A percentile compares a stretch with the other conserved stretches of the same genome.
Evolutionary conservation across 2,888 invertebrate genomes (phyloP).

Genomic region (Ophraella communa): DNA sequence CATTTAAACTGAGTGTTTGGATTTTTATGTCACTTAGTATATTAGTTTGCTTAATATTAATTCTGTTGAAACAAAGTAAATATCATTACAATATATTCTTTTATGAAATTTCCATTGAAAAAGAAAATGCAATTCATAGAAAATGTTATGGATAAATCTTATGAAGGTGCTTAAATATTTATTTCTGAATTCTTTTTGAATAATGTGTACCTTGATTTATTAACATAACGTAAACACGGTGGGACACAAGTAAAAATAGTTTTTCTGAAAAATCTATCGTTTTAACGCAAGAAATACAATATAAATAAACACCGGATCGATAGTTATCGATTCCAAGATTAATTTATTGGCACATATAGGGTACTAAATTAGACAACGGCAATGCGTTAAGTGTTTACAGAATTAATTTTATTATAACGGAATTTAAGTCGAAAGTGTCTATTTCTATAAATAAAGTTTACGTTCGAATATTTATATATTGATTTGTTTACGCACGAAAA

Average conservation of each 20-base stretch:
- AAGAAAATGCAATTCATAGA: too few relatives aligned
- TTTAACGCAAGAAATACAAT: constrained; percentile 14
- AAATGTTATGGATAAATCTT: too few relatives aligned
- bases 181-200: too few relatives aligned
- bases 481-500: neutral
- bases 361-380: constrained; percentile 37
- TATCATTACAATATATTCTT: too few relatives aligned
- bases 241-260: neutral
- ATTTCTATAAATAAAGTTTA: constrained; percentile 15
- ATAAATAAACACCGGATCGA: constrained; percentile 43
- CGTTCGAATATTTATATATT: neutral
- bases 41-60: too few relatives aligned
- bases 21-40: too few relatives aligned
- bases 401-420: constrained; percentile 13
- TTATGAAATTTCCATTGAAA: too few relatives aligned
- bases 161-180: too few relatives aligned
- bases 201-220: too few relatives aligned
- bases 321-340: constrained; percentile 38
- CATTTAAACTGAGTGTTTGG: too few relatives aligned
- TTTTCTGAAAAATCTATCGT: neutral
- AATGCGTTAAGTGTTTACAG: constrained; percentile 8
- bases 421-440: constrained; percentile 13
- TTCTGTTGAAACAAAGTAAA: too few relatives aligned
- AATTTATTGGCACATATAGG: constrained; percentile 38
- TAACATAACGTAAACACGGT: too few relatives aligned